Evolutionary conservation across 2,888 invertebrate genomes (phyloP).

Genomic region (Eristalinus sepulchralis): DNA sequence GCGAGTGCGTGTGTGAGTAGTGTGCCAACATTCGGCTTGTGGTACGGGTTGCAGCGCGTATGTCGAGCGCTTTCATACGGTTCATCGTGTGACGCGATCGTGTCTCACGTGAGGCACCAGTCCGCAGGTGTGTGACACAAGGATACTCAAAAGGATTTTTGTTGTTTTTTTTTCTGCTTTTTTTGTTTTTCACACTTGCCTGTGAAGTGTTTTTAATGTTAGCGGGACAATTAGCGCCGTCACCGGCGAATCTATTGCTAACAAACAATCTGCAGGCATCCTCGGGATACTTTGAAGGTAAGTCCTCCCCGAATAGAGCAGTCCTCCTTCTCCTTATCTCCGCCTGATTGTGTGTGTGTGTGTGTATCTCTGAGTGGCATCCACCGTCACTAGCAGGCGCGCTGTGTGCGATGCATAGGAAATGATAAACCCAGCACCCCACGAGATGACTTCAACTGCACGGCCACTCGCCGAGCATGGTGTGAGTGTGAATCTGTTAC

Average conservation of each 20-base stretch:
- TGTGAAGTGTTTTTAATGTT: constrained; percentile 76
- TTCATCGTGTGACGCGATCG: background rate
- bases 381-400: background rate
- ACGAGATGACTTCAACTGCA: background rate
- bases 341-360: background rate
- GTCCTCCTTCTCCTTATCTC: background rate
- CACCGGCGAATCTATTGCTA: constrained; percentile 77
- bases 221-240: constrained; percentile 79
- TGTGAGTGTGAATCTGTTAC: background rate
- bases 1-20: background rate
- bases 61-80: background rate
- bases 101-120: background rate
- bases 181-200: background rate
- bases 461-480: background rate
- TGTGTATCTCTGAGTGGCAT: background rate
- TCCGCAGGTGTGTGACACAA: constrained; percentile 18
- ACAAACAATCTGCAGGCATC: constrained; percentile 74
- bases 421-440: background rate
- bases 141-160: constrained; percentile 31
- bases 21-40: background rate
- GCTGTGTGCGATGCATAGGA: background rate
- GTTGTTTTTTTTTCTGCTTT: background rate
- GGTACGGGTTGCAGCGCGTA: constrained; percentile 32
- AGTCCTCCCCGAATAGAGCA: constrained; percentile 36
- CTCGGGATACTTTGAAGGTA: constrained; percentile 75